These are phyloP conservation scores for Liposcelis brunnea DNA, from an alignment of 2,888 invertebrate genomes.

Conservation along the genomic window DNA sequence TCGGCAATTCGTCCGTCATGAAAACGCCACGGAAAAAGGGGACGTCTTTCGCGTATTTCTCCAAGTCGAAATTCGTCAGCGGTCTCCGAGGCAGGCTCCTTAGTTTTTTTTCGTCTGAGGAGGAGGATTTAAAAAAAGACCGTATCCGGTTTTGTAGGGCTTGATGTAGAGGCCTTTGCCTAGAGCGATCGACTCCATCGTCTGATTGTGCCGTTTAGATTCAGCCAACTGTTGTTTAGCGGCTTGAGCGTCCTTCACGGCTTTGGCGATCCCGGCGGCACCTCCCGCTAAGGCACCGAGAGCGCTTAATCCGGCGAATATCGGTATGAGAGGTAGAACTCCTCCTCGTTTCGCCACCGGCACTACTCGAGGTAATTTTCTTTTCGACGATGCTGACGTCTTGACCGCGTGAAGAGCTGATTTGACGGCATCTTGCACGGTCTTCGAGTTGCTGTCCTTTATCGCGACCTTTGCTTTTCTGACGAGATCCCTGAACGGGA, in stretches of 20 bases:
- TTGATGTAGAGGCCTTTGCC: slow-evolving; percentile 19
- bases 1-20: slow-evolving; percentile 9
- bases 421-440: background rate
- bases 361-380: slow-evolving; percentile 15
- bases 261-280: slow-evolving; percentile 22
- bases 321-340: slow-evolving; percentile 19
- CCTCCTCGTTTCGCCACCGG: slow-evolving; percentile 19
- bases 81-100: slow-evolving; percentile 12
- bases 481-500: too few species aligned
- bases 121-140: background rate
- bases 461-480: too few species aligned
- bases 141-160: slow-evolving; percentile 8
- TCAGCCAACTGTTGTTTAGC: slow-evolving; percentile 21
- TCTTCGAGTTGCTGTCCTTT: background rate
- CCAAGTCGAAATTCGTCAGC: background rate
- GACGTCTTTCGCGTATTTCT: background rate
- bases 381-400: too few species aligned
- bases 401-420: background rate
- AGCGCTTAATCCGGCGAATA: slow-evolving; percentile 23
- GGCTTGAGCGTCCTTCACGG: slow-evolving; percentile 21
- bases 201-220: slow-evolving; percentile 21
- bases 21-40: slow-evolving; percentile 8
- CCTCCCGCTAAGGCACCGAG: slow-evolving; percentile 23
- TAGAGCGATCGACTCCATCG: slow-evolving; percentile 23
- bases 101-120: slow-evolving; percentile 12